phyloP scores from a whole-genome alignment of 2,113 vertebrate genomes.

The Lepisosteus oculatus region DNA sequence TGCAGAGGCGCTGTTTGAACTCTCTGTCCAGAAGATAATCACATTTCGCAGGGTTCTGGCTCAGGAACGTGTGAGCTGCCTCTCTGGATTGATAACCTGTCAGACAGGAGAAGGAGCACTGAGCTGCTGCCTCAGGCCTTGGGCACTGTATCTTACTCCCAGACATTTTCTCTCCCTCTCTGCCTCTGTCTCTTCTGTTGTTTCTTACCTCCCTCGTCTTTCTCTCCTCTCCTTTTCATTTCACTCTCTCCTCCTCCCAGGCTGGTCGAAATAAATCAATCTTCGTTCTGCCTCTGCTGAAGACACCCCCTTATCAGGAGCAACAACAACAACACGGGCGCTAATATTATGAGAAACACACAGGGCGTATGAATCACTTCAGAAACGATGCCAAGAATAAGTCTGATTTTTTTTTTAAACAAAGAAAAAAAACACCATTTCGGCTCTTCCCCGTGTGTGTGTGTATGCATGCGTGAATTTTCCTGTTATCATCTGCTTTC shows the following conservation, averaged over 20 bases:
- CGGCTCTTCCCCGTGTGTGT: too few relatives aligned
- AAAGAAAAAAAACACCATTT: too few relatives aligned
- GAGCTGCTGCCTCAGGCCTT: constrained; percentile 69
- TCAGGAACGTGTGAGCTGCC: constrained; percentile 15
- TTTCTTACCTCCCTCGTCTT: constrained; percentile 29
- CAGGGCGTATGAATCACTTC: background rate
- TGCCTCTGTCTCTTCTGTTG: constrained; percentile 41
- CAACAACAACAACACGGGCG: constrained; percentile 29
- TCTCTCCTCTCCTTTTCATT: constrained; percentile 55
- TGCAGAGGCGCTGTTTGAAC: constrained; percentile 40
- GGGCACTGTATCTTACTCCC: constrained; percentile 48
- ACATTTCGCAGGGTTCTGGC: constrained; percentile 53
- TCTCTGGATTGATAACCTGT: constrained; percentile 35
- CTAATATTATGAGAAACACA: constrained; percentile 24
- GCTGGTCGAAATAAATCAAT: constrained; percentile 57
- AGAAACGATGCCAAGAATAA: too few relatives aligned
- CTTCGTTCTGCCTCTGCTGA: constrained; percentile 39
- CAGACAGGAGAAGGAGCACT: constrained; percentile 52
- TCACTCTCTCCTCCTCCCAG: constrained; percentile 49
- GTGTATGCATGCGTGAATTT: too few relatives aligned
- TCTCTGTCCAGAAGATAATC: constrained; percentile 53
- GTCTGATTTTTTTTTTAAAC: too few relatives aligned
- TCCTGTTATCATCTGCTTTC: too few relatives aligned
- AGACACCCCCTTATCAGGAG: constrained; percentile 38
- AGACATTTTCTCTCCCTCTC: constrained; percentile 50